These are phyloP conservation scores for Pinna nobilis DNA, from an alignment of 1,140 invertebrate species.

Conservation along the genomic window DNA sequence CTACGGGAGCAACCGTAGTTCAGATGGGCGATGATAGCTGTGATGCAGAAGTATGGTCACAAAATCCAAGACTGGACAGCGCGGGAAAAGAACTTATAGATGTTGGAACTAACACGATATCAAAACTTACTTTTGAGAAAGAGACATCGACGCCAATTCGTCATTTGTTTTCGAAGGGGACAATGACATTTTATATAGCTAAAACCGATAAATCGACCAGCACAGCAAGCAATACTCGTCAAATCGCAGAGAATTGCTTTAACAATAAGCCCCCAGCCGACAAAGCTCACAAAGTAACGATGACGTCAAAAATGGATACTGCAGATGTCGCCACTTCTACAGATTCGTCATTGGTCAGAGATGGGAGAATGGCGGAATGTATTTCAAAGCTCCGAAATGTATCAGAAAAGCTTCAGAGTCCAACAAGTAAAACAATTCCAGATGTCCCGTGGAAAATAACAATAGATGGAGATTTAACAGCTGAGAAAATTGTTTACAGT, in stretches of 20 bases:
- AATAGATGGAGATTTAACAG: slow-evolving; percentile 19
- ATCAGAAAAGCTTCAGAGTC: slow-evolving; percentile 66
- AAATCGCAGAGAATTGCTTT: slow-evolving; percentile 46
- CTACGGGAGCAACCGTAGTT: slow-evolving; percentile 35
- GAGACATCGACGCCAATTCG: slow-evolving; percentile 63
- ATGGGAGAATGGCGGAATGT: slow-evolving; percentile 63
- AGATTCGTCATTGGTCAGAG: slow-evolving; percentile 45
- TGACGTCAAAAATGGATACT: slow-evolving; percentile 48
- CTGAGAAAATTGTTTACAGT: slow-evolving; percentile 12
- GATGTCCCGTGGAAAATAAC: slow-evolving; percentile 42
- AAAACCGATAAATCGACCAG: slow-evolving; percentile 67
- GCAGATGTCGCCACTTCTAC: slow-evolving; percentile 55
- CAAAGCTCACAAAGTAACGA: slow-evolving; percentile 52
- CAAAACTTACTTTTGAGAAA: slow-evolving; percentile 65
- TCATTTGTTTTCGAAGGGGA: slow-evolving; percentile 63
- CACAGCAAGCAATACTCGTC: slow-evolving; percentile 50
- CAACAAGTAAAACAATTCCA: slow-evolving; percentile 54
- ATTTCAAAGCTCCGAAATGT: slow-evolving; percentile 66
- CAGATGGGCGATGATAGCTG: neutral
- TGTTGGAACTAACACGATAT: slow-evolving; percentile 61
- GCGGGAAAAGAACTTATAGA: slow-evolving; percentile 45
- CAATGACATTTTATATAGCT: slow-evolving; percentile 64
- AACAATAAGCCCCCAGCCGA: slow-evolving; percentile 21
- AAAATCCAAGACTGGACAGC: slow-evolving; percentile 2
- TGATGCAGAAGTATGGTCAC: slow-evolving; percentile 6